Evolutionary conservation across 92 coral and sea anemone species (phyloP), one percentile per base, ranked within the genome.

Genomic region (Epizoanthus ramosus): DNA sequence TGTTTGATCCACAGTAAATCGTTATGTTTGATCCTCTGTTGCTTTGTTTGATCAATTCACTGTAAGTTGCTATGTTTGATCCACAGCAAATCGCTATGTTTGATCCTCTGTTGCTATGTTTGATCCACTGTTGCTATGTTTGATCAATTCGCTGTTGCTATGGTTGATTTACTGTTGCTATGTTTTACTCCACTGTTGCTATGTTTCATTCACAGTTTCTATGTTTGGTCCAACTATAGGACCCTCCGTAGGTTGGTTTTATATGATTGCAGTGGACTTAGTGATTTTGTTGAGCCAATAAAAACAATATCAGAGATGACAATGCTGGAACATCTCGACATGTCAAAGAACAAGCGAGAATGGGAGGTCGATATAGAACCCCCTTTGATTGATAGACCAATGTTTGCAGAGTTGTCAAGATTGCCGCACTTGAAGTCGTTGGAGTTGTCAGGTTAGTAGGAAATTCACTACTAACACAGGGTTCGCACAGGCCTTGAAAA

Each of bases 331-430:
- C 90, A 92, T 60, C 91, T 94, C 21, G 98, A 94, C 87, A 65
- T 94, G 75, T 94, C 98, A 35, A 90, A 88, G 79, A 89, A 90
- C 68, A 86, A 89, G 18, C 77, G 81, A 23, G 95, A 88, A 23
- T 90, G 85, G 43, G 85, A 84, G 22, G 63, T 77, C 65, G 84
- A 88, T 14, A 53, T 91, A 86, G 87, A 87, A 12, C 82, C 81
- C 57, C 87, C 90, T 5, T 77, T 81, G 15, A 74, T 90, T 72
- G 88, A 86, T 47, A 86, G 88, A 15, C 57, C 75, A 12, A 84
- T 86, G 88, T 87, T 90, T 18, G 58, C 24, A 28, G 52, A 53
- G 23, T 81, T 91, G 17, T 84, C 94, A 13, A 33, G 17, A 10
- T 19, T 91, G 74, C 94, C 94, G 23, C 50, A 65, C 57, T 90